Evolutionary conservation across 2,888 invertebrate species (phyloP), one percentile per base, ranked within the genome.

Genomic region (Drosophila dives): DNA sequence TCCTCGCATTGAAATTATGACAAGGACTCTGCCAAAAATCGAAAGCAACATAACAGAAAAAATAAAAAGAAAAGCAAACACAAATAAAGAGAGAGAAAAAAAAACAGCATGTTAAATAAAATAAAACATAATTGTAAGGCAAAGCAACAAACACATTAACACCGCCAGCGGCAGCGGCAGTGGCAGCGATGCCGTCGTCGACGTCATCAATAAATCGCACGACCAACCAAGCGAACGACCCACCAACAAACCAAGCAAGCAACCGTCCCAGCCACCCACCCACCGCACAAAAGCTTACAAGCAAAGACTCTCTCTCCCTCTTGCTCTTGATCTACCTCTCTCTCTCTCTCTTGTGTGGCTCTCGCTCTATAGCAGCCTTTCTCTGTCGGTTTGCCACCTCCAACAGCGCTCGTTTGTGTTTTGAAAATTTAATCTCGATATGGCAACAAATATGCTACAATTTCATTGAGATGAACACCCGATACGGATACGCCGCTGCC

Each of bases 391-490:
- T 36, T 73, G 72, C 66, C 69, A 49, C 66, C 69, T 74, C 72
- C 75, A 72, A 72, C 74, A 73, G 75, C 72, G 88, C 87, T 90
- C 91, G 90, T 81, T 90, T 86, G 90, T 89, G 88, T 90, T 91
- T 91, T 87, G 90, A 81, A 91, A 86, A 91, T 90, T 91, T 91
- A 90, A 90, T 90, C 89, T 90, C 91, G 91, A 90, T 90, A 88
- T 91, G 90, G 91, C 89, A 90, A 91, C 91, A 91, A 90, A 90
- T 90, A 91, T 91, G 91, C 91, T 90, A 90, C 91, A 90, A 90
- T 90, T 91, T 91, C 91, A 90, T 90, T 90, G 91, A 88, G 91
- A 91, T 90, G 91, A 91, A 86, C 91, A 86, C 86, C 91, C 86
- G 86, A 86, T 86, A 86, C 83, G 84, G 81, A 67, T 78, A 83